Evolutionary conservation across 1,140 invertebrate genomes (phyloP).

Genomic region (Cotesia typhae): DNA sequence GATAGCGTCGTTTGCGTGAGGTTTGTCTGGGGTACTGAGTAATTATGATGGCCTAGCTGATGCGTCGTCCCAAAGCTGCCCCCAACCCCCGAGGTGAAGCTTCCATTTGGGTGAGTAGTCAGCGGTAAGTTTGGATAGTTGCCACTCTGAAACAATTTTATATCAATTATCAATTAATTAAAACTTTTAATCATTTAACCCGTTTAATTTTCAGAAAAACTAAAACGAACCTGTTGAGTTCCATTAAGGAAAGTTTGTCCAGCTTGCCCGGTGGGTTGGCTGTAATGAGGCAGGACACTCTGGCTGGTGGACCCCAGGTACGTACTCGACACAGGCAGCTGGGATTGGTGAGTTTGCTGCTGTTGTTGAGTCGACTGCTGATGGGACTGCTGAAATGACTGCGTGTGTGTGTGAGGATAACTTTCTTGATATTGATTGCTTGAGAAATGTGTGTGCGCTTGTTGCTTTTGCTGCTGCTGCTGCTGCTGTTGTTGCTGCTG

Average conservation of each 20-base stretch:
- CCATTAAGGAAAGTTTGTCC: conserved; percentile 59
- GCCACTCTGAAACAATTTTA: conserved; percentile 49
- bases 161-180: conserved; percentile 14
- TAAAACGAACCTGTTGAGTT: conserved; percentile 52
- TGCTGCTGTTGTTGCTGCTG: conserved; percentile 45
- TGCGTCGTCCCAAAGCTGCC: conserved; percentile 49
- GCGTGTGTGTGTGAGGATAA: conserved; percentile 64
- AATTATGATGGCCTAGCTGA: conserved; percentile 57
- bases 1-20: conserved; percentile 54
- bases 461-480: conserved; percentile 50
- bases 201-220: conserved; percentile 51
- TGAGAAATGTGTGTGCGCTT: conserved; percentile 60
- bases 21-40: conserved; percentile 55
- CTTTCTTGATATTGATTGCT: conserved; percentile 64
- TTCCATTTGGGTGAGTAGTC: conserved; percentile 59
- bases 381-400: conserved; percentile 56
- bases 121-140: conserved; percentile 60
- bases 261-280: conserved; percentile 51
- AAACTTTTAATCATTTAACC: conserved; percentile 10
- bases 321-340: conserved; percentile 56
- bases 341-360: conserved; percentile 51
- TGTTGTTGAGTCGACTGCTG: conserved; percentile 31
- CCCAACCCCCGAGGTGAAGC: conserved; percentile 53
- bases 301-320: conserved; percentile 59
- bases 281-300: conserved; percentile 58